Conservation (phyloP, 1,140 invertebrate species). For the Anadara kagoshimensis region DNA sequence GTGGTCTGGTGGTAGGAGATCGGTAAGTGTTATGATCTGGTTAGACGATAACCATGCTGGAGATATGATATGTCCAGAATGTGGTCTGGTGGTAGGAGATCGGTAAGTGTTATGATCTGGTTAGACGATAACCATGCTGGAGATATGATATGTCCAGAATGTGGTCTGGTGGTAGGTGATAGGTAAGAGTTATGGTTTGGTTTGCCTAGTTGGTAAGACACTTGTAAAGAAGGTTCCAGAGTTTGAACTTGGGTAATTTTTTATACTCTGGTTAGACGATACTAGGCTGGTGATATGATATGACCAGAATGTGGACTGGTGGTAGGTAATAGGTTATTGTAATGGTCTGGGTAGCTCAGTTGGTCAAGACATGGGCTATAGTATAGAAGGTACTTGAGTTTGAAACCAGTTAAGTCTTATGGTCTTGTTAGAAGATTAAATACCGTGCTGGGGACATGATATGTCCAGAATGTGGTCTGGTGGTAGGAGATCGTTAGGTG, state of each 20-base stretch:
- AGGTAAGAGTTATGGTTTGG: constrained; percentile 81
- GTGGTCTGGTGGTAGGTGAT: constrained; percentile 98
- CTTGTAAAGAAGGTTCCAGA: too few relatives aligned
- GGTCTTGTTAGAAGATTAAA: too few relatives aligned
- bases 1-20: constrained; percentile 98
- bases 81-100: constrained; percentile 98
- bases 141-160: constrained; percentile 99
- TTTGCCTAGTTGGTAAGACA: too few relatives aligned
- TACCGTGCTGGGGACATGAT: too few relatives aligned
- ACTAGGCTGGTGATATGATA: constrained; percentile 98
- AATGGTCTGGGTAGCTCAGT: too few relatives aligned
- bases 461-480: too few relatives aligned
- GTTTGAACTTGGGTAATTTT: too few relatives aligned
- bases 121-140: constrained; percentile 99
- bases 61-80: constrained; percentile 99
- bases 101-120: constrained; percentile 81
- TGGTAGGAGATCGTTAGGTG: too few relatives aligned
- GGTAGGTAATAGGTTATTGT: constrained; percentile 95
- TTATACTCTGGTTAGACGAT: too few relatives aligned
- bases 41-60: constrained; percentile 99
- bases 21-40: constrained; percentile 81
- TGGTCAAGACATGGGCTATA: too few relatives aligned
- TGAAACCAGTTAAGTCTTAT: too few relatives aligned
- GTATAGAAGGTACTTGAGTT: too few relatives aligned
- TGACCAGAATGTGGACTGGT: constrained; percentile 99